A percentile compares a stretch with the other conserved stretches of the same genome.
Conservation (phyloP, 2,888 invertebrate species). For the Mimachlamys varia region DNA sequence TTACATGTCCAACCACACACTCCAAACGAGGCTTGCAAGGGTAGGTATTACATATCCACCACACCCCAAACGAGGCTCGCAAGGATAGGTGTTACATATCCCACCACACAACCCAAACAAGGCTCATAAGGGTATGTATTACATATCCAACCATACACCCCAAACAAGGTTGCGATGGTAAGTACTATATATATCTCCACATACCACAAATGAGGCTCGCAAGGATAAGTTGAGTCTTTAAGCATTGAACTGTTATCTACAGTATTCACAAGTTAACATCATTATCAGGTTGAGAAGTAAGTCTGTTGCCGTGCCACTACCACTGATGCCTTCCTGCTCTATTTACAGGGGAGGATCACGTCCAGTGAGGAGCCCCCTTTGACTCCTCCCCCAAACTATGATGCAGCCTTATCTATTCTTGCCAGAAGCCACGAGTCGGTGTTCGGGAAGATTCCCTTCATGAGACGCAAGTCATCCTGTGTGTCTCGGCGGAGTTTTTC, state of each 20-base stretch:
- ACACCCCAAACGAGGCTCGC: neutral
- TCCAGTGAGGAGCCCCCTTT: constrained; percentile 62
- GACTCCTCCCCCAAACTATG: constrained; percentile 77
- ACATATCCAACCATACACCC: neutral
- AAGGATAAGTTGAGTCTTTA: constrained; percentile 57
- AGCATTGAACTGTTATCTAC: too few species aligned
- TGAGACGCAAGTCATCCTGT: constrained; percentile 41
- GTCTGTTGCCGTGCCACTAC: too few species aligned
- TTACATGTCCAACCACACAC: constrained; percentile 66
- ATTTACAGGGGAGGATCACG: constrained; percentile 58
- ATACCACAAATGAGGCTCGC: constrained; percentile 64
- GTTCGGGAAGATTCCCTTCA: constrained; percentile 45
- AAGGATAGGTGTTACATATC: neutral
- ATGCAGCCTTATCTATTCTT: constrained; percentile 70
- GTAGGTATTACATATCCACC: neutral
- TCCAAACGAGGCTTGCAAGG: constrained; percentile 41
- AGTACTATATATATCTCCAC: constrained; percentile 63
- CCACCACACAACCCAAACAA: constrained; percentile 58
- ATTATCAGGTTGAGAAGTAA: too few species aligned
- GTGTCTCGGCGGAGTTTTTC: constrained; percentile 55
- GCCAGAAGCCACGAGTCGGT: constrained; percentile 73
- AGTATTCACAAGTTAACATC: too few species aligned
- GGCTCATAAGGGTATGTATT: neutral
- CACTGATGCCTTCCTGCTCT: neutral
- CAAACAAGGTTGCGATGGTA: constrained; percentile 58